phyloP scores from a whole-genome alignment of 2,113 vertebrate genomes.

The Chiloscyllium plagiosum region DNA sequence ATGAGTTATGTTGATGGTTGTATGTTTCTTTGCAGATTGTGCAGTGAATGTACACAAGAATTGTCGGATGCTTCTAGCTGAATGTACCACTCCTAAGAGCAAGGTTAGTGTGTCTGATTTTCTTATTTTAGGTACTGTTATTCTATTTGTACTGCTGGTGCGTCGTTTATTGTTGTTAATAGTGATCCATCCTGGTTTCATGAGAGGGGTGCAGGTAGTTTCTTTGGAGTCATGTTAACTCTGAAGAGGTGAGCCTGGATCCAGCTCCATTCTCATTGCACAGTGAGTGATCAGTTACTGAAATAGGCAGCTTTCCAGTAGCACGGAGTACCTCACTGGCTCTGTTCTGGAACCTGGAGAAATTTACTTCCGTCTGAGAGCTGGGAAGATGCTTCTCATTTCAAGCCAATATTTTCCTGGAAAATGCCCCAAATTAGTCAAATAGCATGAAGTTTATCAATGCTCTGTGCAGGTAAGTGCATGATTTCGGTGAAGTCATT shows the following conservation, averaged over 20 bases:
- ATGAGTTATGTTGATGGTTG: neutral
- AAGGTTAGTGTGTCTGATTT: slow-evolving; percentile 60
- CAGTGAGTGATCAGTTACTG: neutral
- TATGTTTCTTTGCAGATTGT: slow-evolving; percentile 62
- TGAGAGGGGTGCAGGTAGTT: neutral
- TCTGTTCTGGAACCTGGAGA: neutral
- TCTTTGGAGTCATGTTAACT: neutral
- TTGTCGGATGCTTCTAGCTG: slow-evolving; percentile 73
- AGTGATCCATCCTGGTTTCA: neutral
- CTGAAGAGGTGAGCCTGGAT: neutral
- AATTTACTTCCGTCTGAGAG: neutral
- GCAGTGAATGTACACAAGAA: slow-evolving; percentile 82
- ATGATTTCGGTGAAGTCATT: neutral
- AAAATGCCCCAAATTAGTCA: neutral
- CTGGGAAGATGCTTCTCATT: neutral
- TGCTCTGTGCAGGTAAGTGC: neutral
- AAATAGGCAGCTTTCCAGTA: neutral
- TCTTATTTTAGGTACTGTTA: neutral
- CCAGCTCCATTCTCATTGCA: too few relatives aligned
- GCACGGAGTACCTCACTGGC: neutral
- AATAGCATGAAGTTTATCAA: neutral
- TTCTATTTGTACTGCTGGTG: too few relatives aligned
- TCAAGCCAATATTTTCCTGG: neutral
- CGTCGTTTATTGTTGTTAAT: neutral
- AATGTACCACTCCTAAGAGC: slow-evolving; percentile 70